Conservation (phyloP, 2,113 vertebrate genomes). For the Ammodytes dubius region DNA sequence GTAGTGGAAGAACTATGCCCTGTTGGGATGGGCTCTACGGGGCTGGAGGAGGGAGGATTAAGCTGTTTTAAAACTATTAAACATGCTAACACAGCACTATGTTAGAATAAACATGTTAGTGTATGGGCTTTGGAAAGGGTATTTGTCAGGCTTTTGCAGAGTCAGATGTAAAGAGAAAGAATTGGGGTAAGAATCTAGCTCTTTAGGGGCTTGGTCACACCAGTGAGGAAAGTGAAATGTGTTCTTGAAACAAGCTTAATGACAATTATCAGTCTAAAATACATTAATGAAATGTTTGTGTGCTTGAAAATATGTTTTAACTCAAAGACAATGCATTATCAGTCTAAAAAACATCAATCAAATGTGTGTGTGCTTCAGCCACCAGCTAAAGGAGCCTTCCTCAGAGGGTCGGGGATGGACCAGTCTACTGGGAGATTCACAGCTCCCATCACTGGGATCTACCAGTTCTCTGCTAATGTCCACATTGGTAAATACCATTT, state of each 20-base stretch:
- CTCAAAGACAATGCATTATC: not conserved
- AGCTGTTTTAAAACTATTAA: conserved; percentile 32
- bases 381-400: conserved; percentile 91
- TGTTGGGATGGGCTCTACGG: conserved; percentile 73
- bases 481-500: conserved; percentile 87
- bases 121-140: conserved; percentile 10
- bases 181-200: not conserved
- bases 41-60: conserved; percentile 53
- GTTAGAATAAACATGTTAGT: conserved; percentile 10
- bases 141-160: conserved; percentile 28
- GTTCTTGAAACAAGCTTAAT: too few relatives aligned
- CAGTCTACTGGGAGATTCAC: conserved; percentile 93
- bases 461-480: conserved; percentile 95
- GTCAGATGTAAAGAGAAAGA: conserved; percentile 10
- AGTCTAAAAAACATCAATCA: not conserved
- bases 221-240: not conserved
- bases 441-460: conserved; percentile 91
- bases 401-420: conserved; percentile 91
- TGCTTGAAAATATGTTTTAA: too few relatives aligned
- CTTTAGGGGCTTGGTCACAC: not conserved
- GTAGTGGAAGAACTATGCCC: conserved; percentile 80
- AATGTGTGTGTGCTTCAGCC: conserved; percentile 84
- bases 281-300: too few relatives aligned
- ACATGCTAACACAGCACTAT: conserved; percentile 49
- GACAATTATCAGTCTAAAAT: too few relatives aligned